Evolutionary conservation across 1,140 invertebrate species (phyloP).

Genomic region (Caenorhabditis tropicalis): DNA sequence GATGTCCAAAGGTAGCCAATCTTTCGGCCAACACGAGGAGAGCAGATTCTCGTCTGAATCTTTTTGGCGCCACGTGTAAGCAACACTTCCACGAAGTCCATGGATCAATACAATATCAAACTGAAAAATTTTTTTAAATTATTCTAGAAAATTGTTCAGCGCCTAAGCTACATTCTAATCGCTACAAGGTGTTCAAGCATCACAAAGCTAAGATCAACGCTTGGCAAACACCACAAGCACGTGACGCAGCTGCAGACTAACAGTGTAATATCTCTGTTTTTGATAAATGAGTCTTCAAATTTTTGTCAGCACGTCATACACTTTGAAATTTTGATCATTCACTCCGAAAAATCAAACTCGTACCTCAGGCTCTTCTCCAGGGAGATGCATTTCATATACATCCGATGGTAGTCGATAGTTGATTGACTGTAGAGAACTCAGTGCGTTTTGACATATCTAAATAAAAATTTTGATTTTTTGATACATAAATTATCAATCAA

Average conservation of each 20-base stretch:
- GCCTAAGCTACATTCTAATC: neutral
- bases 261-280: constrained; percentile 13
- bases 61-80: constrained; percentile 58
- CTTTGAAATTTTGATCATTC: neutral
- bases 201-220: constrained; percentile 4
- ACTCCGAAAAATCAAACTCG: neutral
- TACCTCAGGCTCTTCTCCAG: constrained; percentile 11
- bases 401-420: constrained; percentile 51
- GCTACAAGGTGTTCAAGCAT: neutral
- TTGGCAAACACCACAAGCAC: neutral
- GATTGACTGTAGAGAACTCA: constrained; percentile 40
- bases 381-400: constrained; percentile 54
- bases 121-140: constrained; percentile 46
- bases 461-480: neutral
- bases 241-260: neutral
- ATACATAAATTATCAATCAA: neutral
- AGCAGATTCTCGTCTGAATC: constrained; percentile 46
- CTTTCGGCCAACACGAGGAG: constrained; percentile 59
- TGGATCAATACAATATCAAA: constrained; percentile 57
- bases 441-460: constrained; percentile 55
- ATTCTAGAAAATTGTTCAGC: no score
- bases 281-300: constrained; percentile 17
- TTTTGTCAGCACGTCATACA: neutral
- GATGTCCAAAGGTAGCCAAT: constrained; percentile 30
- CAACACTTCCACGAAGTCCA: constrained; percentile 55